These are phyloP conservation scores for Sylvicola fuscatus DNA, from an alignment of 2,888 invertebrate species.

Conservation along the genomic window DNA sequence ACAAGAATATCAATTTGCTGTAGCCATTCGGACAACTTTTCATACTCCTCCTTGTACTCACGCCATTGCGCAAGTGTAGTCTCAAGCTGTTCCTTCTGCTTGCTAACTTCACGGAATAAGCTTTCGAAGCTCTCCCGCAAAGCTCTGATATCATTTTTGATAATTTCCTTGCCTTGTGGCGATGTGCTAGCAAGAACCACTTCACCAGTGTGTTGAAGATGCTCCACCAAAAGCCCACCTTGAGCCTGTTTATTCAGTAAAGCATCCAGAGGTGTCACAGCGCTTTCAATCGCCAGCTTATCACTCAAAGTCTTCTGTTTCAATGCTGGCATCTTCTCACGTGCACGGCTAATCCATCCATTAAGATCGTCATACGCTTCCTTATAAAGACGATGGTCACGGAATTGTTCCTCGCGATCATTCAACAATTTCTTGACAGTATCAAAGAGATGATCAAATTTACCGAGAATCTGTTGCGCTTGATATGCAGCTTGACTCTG, in stretches of 20 bases:
- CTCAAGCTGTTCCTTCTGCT: constrained; percentile 68
- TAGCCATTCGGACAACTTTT: constrained; percentile 76
- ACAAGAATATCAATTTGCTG: constrained; percentile 81
- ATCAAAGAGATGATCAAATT: constrained; percentile 60
- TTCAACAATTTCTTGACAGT: constrained; percentile 53
- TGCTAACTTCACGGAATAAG: constrained; percentile 66
- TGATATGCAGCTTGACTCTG: constrained; percentile 65
- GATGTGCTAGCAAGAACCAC: constrained; percentile 72
- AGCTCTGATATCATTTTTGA: constrained; percentile 69
- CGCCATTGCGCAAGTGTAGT: constrained; percentile 66
- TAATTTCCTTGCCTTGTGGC: constrained; percentile 52
- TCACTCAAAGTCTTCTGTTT: constrained; percentile 71
- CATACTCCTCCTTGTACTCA: constrained; percentile 83
- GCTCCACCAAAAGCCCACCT: constrained; percentile 71
- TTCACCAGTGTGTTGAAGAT: constrained; percentile 70
- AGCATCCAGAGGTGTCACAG: constrained; percentile 69
- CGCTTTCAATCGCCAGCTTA: constrained; percentile 72
- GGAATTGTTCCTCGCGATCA: constrained; percentile 69
- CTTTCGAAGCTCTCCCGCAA: constrained; percentile 66
- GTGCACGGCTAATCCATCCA: constrained; percentile 68
- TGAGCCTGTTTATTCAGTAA: constrained; percentile 76
- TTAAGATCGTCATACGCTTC: constrained; percentile 80
- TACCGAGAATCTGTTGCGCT: constrained; percentile 66
- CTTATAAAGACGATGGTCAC: constrained; percentile 74
- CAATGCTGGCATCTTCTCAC: constrained; percentile 73